A percentile compares a stretch with the other conserved stretches of the same genome.
Evolutionary conservation across 53 echinoderm and acorn worm species (phyloP).

Genomic region (Crossaster papposus): DNA sequence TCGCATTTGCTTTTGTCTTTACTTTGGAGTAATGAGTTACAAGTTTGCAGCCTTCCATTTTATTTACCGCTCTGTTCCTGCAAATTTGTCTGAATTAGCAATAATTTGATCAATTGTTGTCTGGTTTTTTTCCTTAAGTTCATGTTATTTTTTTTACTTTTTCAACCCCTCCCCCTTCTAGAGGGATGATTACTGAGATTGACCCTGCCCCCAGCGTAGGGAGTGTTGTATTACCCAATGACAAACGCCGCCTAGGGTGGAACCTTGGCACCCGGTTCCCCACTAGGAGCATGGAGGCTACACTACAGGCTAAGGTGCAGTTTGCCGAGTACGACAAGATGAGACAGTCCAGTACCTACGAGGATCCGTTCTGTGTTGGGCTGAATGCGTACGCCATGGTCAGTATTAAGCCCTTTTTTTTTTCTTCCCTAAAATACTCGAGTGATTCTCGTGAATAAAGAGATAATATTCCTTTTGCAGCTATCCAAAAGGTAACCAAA

Average conservation of each 20-base stretch:
- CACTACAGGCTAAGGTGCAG: conserved; percentile 77
- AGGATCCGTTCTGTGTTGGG: conserved; percentile 87
- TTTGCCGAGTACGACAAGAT: conserved; percentile 68
- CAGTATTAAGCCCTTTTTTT: conserved; percentile 16
- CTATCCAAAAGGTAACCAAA: no score
- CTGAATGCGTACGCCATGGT: conserved; percentile 91
- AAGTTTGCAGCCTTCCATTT: not conserved
- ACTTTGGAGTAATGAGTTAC: not conserved
- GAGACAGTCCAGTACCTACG: conserved; percentile 35
- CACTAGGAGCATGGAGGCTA: conserved; percentile 75
- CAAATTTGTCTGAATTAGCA: no score
- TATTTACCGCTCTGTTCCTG: no score
- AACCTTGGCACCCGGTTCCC: conserved; percentile 86
- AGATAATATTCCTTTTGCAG: no score
- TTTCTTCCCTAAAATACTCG: no score
- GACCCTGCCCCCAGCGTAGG: conserved; percentile 71
- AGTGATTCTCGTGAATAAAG: no score
- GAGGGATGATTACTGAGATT: conserved; percentile 79
- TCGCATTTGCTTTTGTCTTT: no score
- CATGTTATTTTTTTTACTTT: not conserved
- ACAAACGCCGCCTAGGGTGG: conserved; percentile 81
- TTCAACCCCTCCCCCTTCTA: not conserved
- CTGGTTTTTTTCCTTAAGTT: not conserved
- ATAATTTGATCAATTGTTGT: no score
- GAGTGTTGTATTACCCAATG: conserved; percentile 72